Percentiles rank a stretch among this genome's conserved stretches.
Conservation (phyloP, 2,113 vertebrate genomes). For the Sander vitreus region DNA sequence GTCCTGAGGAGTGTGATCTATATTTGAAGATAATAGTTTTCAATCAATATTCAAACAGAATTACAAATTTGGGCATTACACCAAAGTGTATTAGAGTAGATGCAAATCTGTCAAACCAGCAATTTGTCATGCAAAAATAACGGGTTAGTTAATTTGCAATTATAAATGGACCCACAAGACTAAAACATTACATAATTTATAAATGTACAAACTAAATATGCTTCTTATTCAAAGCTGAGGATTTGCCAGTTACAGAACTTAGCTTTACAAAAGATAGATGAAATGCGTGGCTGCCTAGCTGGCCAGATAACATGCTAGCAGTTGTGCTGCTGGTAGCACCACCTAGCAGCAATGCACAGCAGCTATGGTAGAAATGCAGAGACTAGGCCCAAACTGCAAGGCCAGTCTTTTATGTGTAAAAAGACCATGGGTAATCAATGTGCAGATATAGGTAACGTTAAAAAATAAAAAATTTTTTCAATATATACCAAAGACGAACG, state of each 20-base stretch:
- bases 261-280: constrained; percentile 28
- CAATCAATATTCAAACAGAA: background rate
- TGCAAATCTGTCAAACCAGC: constrained; percentile 47
- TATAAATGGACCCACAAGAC: background rate
- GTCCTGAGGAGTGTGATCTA: background rate
- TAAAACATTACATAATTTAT: background rate
- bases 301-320: constrained; percentile 64
- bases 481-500: background rate
- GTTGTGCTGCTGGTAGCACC: constrained; percentile 63
- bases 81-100: constrained; percentile 16
- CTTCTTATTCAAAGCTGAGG: background rate
- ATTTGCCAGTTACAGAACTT: constrained; percentile 6
- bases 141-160: constrained; percentile 45
- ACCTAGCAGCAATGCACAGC: constrained; percentile 58
- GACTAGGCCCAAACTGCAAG: constrained; percentile 62
- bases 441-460: background rate
- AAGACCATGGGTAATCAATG: background rate
- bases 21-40: background rate
- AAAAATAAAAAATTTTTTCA: too few species aligned
- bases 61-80: background rate
- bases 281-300: constrained; percentile 65
- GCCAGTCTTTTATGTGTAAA: constrained; percentile 46
- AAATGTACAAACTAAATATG: background rate
- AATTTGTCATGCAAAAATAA: constrained; percentile 49
- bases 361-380: constrained; percentile 52